These are phyloP conservation scores for Phycodurus eques DNA, from an alignment of 2,113 vertebrate species.

Conservation along the genomic window DNA sequence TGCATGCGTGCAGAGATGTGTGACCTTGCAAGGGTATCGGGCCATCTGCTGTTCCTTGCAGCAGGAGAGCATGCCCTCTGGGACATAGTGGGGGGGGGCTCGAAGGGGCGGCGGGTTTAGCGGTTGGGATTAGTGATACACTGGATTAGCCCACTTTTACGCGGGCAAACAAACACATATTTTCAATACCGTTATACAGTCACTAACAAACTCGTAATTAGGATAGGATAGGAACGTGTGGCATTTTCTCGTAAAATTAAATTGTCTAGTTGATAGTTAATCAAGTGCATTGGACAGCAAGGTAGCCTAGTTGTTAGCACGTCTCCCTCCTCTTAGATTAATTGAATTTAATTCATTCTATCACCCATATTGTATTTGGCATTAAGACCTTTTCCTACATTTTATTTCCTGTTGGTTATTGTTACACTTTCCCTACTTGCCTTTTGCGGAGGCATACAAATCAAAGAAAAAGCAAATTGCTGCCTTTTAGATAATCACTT, in stretches of 20 bases:
- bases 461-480: background rate
- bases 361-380: background rate
- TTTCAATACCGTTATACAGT: background rate
- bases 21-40: constrained; percentile 51
- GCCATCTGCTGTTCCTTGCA: constrained; percentile 63
- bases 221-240: background rate
- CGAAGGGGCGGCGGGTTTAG: constrained; percentile 39
- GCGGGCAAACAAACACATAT: background rate
- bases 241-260: background rate
- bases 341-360: background rate
- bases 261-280: background rate
- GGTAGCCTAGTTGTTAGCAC: too few species aligned
- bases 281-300: background rate
- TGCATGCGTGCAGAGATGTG: constrained; percentile 4
- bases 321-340: background rate
- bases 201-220: background rate
- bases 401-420: background rate
- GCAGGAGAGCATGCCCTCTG: constrained; percentile 28
- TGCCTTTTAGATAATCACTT: background rate
- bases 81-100: constrained; percentile 38
- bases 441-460: too few species aligned
- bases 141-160: constrained; percentile 1
- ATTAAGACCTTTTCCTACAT: background rate
- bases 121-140: constrained; percentile 66
- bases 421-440: background rate